These are phyloP conservation scores for Poeciliopsis turrubarensis DNA, from an alignment of 2,113 vertebrate species.

Conservation along the genomic window DNA sequence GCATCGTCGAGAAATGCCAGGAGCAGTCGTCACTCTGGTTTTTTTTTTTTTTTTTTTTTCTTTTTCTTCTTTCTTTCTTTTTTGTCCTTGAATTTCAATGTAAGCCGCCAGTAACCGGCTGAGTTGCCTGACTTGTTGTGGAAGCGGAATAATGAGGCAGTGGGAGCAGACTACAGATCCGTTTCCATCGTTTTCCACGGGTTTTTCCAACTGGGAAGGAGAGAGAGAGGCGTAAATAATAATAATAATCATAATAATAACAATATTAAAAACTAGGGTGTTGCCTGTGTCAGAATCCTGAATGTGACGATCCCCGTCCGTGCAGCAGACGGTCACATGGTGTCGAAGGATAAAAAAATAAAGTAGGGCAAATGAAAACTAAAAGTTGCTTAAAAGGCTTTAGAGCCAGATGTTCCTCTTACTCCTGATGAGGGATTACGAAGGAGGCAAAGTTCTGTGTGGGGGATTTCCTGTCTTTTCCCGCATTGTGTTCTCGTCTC, in stretches of 20 bases:
- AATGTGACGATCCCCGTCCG: slow-evolving; percentile 42
- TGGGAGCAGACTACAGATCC: slow-evolving; percentile 40
- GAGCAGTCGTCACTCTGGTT: slow-evolving; percentile 38
- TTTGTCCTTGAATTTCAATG: slow-evolving; percentile 1
- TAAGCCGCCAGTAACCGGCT: slow-evolving; percentile 44
- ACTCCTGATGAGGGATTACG: slow-evolving; percentile 76
- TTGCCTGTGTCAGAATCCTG: slow-evolving; percentile 54
- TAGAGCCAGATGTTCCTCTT: slow-evolving; percentile 77
- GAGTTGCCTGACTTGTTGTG: slow-evolving; percentile 33
- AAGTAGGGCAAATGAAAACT: slow-evolving; percentile 82
- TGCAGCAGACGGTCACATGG: slow-evolving; percentile 57
- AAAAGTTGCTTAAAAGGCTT: slow-evolving; percentile 78
- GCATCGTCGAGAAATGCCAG: slow-evolving; percentile 30
- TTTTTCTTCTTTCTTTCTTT: no score
- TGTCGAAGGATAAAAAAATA: slow-evolving; percentile 75
- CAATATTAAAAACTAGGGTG: not conserved
- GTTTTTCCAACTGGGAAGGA: not conserved
- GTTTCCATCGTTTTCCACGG: slow-evolving; percentile 31
- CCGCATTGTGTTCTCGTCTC: slow-evolving; percentile 16
- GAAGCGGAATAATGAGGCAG: slow-evolving; percentile 56
- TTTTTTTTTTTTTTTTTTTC: not conserved
- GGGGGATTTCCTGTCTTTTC: slow-evolving; percentile 44
- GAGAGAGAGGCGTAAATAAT: not conserved
- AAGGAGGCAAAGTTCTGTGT: slow-evolving; percentile 63
- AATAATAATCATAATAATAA: no score